Evolutionary conservation across 2,113 vertebrate genomes (phyloP), one percentile per base, ranked within the genome.

Genomic region (Ochotona princeps): DNA sequence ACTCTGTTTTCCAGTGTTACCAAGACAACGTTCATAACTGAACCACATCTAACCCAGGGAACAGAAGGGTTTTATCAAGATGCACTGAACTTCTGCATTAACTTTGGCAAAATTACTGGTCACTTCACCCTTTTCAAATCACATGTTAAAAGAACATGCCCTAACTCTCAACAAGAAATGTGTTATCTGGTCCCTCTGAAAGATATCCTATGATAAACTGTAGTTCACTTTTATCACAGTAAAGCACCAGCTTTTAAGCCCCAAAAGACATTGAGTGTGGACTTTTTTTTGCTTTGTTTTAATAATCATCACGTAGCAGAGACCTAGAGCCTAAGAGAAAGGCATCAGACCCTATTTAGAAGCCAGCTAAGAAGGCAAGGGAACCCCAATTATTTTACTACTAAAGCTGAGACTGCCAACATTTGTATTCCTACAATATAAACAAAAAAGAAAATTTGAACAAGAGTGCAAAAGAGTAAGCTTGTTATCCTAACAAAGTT

Each of bases 131-230:
- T n/a, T 79, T 83, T 66, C 75, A 66, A 44, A 47, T 85, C 38
- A 76, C 6, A 21, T 28, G 54, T 23, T 75, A 60, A 86, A 93
- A 94, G 69, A 96, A 81, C 38, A 88, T 38, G 9, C 80, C 54
- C 82, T 66, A 65, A 49, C 93, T 67, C 80, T 84, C 44, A 91
- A 65, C 54, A 96, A 74, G 57, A 92, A 83, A 51, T 69, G 47
- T 60, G 61, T 30, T 35, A 49, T 87, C 18, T 66, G 44, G 44
- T 61, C n/a, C 21, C 88, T 73, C 21, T 83, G 17, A 95, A 86
- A 72, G 75, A 25, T 18, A 86, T 47, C 54, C 32, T 49, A 32
- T 13, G 32, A 49, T 66, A 67, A 92, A 61, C 9, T 70, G 4
- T 74, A 38, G 83, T 90, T 88, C 78, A 70, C 49, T 84, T 87